Evolutionary conservation across 2,888 invertebrate species (phyloP), one percentile per base, ranked within the genome.

Genomic region (Hyles lineata): DNA sequence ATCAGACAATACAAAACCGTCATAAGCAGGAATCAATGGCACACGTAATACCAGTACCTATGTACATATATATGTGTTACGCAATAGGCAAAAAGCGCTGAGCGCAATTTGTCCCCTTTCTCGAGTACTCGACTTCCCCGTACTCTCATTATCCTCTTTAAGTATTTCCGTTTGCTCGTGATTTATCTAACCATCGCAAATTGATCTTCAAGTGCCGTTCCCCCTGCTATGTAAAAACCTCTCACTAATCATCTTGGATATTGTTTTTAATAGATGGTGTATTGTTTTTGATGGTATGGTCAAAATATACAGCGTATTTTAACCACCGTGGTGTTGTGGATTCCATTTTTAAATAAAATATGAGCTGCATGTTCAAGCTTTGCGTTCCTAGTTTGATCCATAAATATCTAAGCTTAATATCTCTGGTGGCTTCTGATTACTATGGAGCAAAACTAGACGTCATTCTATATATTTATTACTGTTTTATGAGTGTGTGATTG

Each of bases 121-220:
- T n/a, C 60, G 60, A 23, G 23, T 25, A 60, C 60, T 60, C 60
- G 25, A 60, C 25, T 60, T 43, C 60, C 60, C 60, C 60, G 23
- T 25, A 29, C 60, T 60, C 60, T 25, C 60, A 60, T 60, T 60
- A 60, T 60, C 60, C 60, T 60, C 60, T 60, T 25, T 60, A 25
- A 60, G 60, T 60, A 60, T 60, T 60, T 60, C 60, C 60, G 60
- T 60, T 60, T 60, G 25, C 60, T 25, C 60, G 23, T 60, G 60
- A 60, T 60, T 60, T 60, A 60, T 60, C 60, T 60, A 60, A 60
- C 25, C 60, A 60, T 60, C 17, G 60, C 60, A 60, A 60, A 60
- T 25, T 60, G 60, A 60, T 60, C 60, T 60, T 60, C 60, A 25
- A 60, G 60, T 60, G 60, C 25, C 25, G 25, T 60, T 60, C 60